Evolutionary conservation across 2,113 vertebrate genomes (phyloP).

Genomic region (Platichthys stellatus): DNA sequence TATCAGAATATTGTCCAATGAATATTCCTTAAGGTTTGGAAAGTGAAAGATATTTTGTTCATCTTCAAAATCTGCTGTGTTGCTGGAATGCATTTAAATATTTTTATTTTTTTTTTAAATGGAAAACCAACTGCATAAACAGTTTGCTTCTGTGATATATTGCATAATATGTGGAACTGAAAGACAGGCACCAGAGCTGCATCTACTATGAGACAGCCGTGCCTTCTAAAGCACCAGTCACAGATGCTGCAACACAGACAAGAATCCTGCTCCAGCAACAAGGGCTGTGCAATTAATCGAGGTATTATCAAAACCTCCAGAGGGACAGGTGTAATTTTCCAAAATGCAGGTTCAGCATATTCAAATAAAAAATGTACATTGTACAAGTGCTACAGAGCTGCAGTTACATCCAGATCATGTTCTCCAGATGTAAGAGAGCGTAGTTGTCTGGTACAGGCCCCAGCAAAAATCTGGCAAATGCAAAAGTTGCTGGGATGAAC

Average conservation of each 20-base stretch:
- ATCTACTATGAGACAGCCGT: not conserved
- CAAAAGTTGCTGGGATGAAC: not conserved
- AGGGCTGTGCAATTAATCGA: not conserved
- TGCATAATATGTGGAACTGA: not conserved
- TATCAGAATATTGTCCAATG: conserved; percentile 6
- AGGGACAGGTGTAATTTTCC: not conserved
- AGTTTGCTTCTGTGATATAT: not conserved
- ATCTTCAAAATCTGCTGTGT: not conserved
- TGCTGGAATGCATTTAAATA: not conserved
- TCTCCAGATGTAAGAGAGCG: not conserved
- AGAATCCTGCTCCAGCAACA: not conserved
- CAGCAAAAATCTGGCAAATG: no score
- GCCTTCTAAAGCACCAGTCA: not conserved
- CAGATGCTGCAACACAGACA: not conserved
- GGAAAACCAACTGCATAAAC: not conserved
- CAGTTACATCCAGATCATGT: not conserved
- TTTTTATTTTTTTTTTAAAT: not conserved
- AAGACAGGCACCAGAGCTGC: not conserved
- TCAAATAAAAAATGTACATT: not conserved
- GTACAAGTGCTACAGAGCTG: not conserved
- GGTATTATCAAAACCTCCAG: not conserved
- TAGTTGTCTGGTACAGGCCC: not conserved
- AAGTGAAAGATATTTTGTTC: not conserved
- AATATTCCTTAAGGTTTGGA: conserved; percentile 7
- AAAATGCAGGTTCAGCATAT: not conserved